Evolutionary conservation across 2,797 vertebrate species (phyloP).

Genomic region (Megalops cyprinoides): DNA sequence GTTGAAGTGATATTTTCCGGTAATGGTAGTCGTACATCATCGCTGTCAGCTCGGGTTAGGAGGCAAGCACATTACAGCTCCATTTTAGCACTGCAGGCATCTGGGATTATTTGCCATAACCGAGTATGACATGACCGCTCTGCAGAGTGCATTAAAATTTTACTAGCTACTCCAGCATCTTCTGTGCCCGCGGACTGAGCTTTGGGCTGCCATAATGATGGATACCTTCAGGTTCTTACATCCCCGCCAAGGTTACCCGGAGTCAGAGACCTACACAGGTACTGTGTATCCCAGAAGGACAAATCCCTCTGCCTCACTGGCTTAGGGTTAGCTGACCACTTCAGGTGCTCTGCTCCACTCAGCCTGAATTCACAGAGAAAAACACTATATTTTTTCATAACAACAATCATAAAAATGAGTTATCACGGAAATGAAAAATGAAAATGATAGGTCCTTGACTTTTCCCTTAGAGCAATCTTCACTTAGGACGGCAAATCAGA

Average conservation of each 20-base stretch:
- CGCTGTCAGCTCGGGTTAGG: conserved; percentile 99
- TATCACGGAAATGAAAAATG: conserved; percentile 22
- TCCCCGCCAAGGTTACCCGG: conserved; percentile 83
- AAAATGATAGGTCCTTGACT: neutral
- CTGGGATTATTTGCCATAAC: conserved; percentile 99
- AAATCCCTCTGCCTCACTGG: conserved; percentile 63
- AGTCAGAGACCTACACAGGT: conserved; percentile 75
- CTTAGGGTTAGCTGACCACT: conserved; percentile 25
- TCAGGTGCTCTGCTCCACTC: neutral
- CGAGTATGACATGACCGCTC: conserved; percentile 99
- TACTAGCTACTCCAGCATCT: conserved; percentile 92
- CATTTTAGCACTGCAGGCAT: conserved; percentile 99
- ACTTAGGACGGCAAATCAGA: neutral
- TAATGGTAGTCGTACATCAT: conserved; percentile 99
- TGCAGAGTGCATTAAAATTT: conserved; percentile 99
- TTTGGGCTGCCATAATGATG: conserved; percentile 80
- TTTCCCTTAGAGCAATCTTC: conserved; percentile 30
- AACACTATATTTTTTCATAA: neutral
- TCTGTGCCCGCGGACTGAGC: conserved; percentile 77
- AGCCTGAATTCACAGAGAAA: conserved; percentile 9
- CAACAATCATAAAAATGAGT: conserved; percentile 10
- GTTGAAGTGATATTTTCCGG: conserved; percentile 99
- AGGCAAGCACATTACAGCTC: conserved; percentile 99
- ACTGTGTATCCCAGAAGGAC: conserved; percentile 64
- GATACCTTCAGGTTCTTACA: conserved; percentile 81